Conservation (phyloP, 2,113 vertebrate genomes). For the Australoheros scitulus region DNA sequence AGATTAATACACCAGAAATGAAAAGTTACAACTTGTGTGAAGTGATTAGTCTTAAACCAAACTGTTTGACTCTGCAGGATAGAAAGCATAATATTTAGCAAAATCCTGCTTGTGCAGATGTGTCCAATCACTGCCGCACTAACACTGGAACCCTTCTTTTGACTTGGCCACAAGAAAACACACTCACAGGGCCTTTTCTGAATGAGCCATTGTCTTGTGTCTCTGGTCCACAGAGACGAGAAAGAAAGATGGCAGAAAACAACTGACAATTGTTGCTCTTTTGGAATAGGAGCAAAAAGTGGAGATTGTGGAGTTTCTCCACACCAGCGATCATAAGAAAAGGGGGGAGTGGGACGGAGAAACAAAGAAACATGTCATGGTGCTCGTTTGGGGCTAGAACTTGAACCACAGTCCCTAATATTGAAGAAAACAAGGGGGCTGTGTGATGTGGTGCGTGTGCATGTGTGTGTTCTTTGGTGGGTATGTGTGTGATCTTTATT, state of each 20-base stretch:
- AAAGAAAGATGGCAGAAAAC: conserved; percentile 47
- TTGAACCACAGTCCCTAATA: conserved; percentile 31
- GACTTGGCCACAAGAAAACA: conserved; percentile 36
- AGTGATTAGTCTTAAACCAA: neutral
- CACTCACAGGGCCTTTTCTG: conserved; percentile 35
- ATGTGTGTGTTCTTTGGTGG: conserved; percentile 32
- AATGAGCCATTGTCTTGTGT: conserved; percentile 59
- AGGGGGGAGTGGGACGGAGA: neutral
- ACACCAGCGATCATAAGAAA: conserved; percentile 48
- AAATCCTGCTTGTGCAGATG: conserved; percentile 35
- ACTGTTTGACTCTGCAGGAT: neutral
- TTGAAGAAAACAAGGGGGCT: neutral
- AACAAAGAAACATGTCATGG: conserved; percentile 63
- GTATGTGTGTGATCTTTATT: conserved; percentile 7
- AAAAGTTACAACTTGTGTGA: neutral
- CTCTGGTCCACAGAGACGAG: conserved; percentile 28
- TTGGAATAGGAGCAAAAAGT: conserved; percentile 35
- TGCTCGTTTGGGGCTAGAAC: conserved; percentile 29
- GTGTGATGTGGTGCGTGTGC: conserved; percentile 59
- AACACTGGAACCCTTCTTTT: conserved; percentile 31
- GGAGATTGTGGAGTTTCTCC: conserved; percentile 39
- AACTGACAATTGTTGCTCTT: conserved; percentile 59
- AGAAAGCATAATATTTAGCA: neutral
- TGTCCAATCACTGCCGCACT: conserved; percentile 7
- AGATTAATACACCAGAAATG: conserved; percentile 16